Percentiles rank a stretch among this genome's conserved stretches.
phyloP scores from a whole-genome alignment of 2,888 invertebrate genomes.

The Leptopilina syphax region DNA sequence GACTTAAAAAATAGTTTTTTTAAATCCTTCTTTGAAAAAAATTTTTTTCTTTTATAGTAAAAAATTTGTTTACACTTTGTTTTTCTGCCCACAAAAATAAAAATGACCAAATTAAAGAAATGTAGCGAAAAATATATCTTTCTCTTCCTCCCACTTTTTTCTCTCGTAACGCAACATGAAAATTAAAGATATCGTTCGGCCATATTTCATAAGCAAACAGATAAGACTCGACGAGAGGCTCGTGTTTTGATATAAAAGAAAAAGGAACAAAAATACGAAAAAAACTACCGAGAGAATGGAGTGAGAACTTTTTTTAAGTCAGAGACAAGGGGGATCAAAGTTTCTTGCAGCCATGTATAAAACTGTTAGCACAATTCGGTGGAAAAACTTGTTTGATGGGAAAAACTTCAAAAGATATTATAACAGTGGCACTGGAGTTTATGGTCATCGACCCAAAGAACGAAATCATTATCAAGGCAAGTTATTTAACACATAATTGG shows the following conservation, averaged over 20 bases:
- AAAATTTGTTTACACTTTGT: too few relatives aligned
- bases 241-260: neutral
- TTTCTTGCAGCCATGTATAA: constrained; percentile 55
- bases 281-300: too few relatives aligned
- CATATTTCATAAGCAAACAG: constrained; percentile 33
- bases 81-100: too few relatives aligned
- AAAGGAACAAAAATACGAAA: neutral
- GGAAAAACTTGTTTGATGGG: constrained; percentile 39
- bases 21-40: too few relatives aligned
- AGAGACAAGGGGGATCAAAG: neutral
- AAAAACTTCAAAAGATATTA: constrained; percentile 77
- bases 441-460: constrained; percentile 79
- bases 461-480: constrained; percentile 66
- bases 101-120: too few relatives aligned
- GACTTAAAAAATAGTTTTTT: too few relatives aligned
- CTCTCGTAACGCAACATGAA: neutral
- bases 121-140: too few relatives aligned
- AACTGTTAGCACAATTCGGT: constrained; percentile 47
- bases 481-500: constrained; percentile 44
- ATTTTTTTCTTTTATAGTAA: too few relatives aligned
- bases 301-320: neutral
- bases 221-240: neutral
- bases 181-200: neutral
- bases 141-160: neutral
- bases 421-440: constrained; percentile 80